phyloP scores from a whole-genome alignment of 2,797 vertebrate species.

The Neosalanx taihuensis region DNA sequence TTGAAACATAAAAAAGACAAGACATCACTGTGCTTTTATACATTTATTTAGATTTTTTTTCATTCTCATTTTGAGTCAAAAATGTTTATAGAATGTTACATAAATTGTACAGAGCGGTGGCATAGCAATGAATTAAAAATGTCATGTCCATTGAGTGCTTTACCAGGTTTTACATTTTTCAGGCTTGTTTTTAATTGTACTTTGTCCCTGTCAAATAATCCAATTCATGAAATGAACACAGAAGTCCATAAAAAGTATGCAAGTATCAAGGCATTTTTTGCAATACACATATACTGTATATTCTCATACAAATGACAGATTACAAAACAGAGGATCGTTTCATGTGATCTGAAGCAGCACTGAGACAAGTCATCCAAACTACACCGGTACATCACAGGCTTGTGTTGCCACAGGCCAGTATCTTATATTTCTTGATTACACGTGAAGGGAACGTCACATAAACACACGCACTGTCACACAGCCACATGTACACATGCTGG shows the following conservation, averaged over 20 bases:
- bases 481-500: conserved; percentile 1
- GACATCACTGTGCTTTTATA: conserved; percentile 51
- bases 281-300: conserved; percentile 59
- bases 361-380: conserved; percentile 48
- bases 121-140: conserved; percentile 68
- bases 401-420: conserved; percentile 51
- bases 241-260: conserved; percentile 72
- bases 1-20: neutral
- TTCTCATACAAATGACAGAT: conserved; percentile 76
- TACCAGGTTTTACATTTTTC: neutral
- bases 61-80: conserved; percentile 61
- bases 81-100: conserved; percentile 60
- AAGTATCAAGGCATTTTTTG: conserved; percentile 65
- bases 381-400: conserved; percentile 52
- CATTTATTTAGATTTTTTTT: conserved; percentile 72
- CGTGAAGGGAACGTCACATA: conserved; percentile 42
- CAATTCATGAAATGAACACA: conserved; percentile 40
- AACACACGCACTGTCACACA: neutral
- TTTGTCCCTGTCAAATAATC: neutral
- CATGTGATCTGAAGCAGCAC: conserved; percentile 59
- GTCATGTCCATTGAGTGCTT: conserved; percentile 68
- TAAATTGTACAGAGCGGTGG: conserved; percentile 69
- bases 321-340: conserved; percentile 72
- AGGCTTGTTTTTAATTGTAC: neutral
- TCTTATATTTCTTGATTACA: conserved; percentile 34